phyloP scores from a whole-genome alignment of 2,797 vertebrate genomes.

The Harpagifer antarcticus region DNA sequence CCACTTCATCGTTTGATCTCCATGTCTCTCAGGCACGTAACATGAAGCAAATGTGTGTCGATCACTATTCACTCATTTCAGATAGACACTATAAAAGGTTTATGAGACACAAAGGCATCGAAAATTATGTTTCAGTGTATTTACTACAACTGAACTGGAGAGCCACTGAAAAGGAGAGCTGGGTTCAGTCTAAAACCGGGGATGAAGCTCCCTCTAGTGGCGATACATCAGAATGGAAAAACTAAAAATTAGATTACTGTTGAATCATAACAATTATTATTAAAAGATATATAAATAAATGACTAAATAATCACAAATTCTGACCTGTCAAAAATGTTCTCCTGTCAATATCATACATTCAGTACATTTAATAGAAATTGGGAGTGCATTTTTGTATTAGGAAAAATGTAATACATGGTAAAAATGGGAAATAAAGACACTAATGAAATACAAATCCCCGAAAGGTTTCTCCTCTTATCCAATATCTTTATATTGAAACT shows the following conservation, averaged over 20 bases:
- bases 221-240: neutral
- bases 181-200: neutral
- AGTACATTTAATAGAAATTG: too few species aligned
- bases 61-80: slow-evolving; percentile 47
- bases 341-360: too few species aligned
- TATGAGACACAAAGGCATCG: slow-evolving; percentile 3
- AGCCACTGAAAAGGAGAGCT: neutral
- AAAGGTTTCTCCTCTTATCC: neutral
- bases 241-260: neutral
- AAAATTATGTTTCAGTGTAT: slow-evolving; percentile 20
- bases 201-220: slow-evolving; percentile 67
- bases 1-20: slow-evolving; percentile 66
- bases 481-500: neutral
- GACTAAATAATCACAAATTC: neutral
- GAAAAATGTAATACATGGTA: too few species aligned
- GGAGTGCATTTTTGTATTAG: too few species aligned
- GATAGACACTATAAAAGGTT: neutral
- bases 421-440: too few species aligned
- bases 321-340: too few species aligned
- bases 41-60: slow-evolving; percentile 55
- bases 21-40: slow-evolving; percentile 42
- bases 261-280: neutral
- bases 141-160: slow-evolving; percentile 14
- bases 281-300: neutral
- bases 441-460: too few species aligned